Conservation (phyloP, 2,797 vertebrate species). For the Neoniphon sammara region DNA sequence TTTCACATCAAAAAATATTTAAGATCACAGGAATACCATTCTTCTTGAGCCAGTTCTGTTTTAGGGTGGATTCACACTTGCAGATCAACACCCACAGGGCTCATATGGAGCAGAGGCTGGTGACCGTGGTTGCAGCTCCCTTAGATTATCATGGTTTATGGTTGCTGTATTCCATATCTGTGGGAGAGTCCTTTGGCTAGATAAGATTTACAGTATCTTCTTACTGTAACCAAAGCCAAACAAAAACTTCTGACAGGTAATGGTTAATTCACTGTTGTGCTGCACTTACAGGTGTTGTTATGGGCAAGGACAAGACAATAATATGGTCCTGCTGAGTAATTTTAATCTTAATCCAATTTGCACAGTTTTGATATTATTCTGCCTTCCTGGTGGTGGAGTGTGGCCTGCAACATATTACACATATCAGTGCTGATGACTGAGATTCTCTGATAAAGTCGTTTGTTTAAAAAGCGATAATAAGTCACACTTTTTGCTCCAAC, state of each 20-base stretch:
- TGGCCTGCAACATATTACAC: background rate
- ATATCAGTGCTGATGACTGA: background rate
- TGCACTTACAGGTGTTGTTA: constrained; percentile 1
- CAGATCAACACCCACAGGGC: background rate
- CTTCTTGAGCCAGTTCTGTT: background rate
- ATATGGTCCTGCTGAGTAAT: background rate
- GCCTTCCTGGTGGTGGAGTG: background rate
- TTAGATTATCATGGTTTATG: constrained; percentile 32
- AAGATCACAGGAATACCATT: background rate
- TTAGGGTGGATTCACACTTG: background rate
- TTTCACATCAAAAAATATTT: too few relatives aligned
- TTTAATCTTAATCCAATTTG: background rate
- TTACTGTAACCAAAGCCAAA: constrained; percentile 16
- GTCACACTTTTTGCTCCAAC: too few relatives aligned
- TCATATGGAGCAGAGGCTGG: background rate
- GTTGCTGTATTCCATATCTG: constrained; percentile 19
- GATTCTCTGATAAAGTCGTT: background rate
- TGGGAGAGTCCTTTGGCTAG: constrained; percentile 31
- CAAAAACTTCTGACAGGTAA: constrained; percentile 27
- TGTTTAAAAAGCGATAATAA: background rate
- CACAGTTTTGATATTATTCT: background rate
- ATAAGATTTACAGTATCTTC: constrained; percentile 29
- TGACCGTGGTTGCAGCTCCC: background rate
- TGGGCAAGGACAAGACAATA: background rate
- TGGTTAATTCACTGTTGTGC: constrained; percentile 37